phyloP scores from a whole-genome alignment of 2,113 vertebrate species.

The Alectura lathami region DNA sequence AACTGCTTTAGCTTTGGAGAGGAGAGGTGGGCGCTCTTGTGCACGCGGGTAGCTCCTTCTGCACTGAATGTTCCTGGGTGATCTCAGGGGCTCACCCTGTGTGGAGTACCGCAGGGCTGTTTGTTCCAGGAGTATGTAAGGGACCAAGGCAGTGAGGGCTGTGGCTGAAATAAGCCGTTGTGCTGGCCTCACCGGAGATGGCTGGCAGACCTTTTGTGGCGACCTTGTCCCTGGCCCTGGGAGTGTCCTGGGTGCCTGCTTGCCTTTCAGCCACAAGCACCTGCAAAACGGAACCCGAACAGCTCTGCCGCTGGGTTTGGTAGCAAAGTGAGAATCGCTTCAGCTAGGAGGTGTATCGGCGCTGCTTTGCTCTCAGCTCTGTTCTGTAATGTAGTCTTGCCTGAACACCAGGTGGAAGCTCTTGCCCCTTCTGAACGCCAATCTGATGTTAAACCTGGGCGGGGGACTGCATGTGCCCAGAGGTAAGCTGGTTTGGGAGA shows the following conservation, averaged over 20 bases:
- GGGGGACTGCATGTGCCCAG: too few relatives aligned
- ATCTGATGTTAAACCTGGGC: too few relatives aligned
- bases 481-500: too few relatives aligned
- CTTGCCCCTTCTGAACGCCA: fast-evolving
- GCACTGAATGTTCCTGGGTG: not conserved
- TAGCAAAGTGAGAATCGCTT: not conserved
- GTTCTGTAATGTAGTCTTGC: not conserved
- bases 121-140: not conserved
- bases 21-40: not conserved
- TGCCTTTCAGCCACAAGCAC: fast-evolving
- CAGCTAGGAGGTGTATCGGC: fast-evolving
- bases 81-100: not conserved
- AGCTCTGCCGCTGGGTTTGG: fast-evolving
- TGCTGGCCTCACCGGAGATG: not conserved
- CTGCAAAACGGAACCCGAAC: fast-evolving
- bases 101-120: not conserved
- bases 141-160: not conserved
- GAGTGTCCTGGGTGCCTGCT: not conserved
- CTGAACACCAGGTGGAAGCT: not conserved
- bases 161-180: fast-evolving
- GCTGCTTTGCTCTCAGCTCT: not conserved
- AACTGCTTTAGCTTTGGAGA: not conserved
- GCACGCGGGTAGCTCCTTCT: not conserved
- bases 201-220: not conserved
- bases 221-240: fast-evolving